Conservation (phyloP, 1,140 invertebrate species). For the Agrypnia vestita region DNA sequence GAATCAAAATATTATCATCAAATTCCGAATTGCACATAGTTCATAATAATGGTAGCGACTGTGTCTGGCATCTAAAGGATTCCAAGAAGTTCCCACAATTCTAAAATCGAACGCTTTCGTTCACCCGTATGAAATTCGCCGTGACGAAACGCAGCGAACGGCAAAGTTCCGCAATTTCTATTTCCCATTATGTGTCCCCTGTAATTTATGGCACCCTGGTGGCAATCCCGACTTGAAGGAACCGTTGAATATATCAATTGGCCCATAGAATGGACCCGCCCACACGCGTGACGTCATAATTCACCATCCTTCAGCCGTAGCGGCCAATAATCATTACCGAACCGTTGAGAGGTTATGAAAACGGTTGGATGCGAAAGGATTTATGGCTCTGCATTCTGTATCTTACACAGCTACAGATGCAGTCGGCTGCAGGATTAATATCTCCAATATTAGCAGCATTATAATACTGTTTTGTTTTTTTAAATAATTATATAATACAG, state of each 20-base stretch:
- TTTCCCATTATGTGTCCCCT: constrained; percentile 39
- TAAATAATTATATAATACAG: too few relatives aligned
- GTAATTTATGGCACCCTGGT: constrained; percentile 47
- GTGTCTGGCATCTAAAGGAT: too few relatives aligned
- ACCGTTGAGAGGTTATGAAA: not conserved
- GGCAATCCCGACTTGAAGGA: constrained; percentile 36
- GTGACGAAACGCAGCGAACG: constrained; percentile 41
- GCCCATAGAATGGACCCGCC: constrained; percentile 44
- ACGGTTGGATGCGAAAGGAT: not conserved
- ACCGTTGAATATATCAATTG: constrained; percentile 47
- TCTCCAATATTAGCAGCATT: too few relatives aligned
- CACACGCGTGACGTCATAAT: constrained; percentile 51
- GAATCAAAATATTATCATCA: too few relatives aligned
- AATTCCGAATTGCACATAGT: too few relatives aligned
- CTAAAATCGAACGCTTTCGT: not conserved
- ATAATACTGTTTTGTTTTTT: too few relatives aligned
- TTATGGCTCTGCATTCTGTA: too few relatives aligned
- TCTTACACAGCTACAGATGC: too few relatives aligned
- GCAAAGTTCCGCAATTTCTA: constrained; percentile 44
- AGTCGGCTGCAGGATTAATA: too few relatives aligned
- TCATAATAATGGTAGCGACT: too few relatives aligned
- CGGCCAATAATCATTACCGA: not conserved
- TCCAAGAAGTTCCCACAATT: constrained; percentile 28
- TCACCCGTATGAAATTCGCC: constrained; percentile 1
- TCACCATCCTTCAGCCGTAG: constrained; percentile 8